These are phyloP conservation scores for Halocynthia roretzi DNA, from an alignment of 23 tunicate species.

Conservation along the genomic window DNA sequence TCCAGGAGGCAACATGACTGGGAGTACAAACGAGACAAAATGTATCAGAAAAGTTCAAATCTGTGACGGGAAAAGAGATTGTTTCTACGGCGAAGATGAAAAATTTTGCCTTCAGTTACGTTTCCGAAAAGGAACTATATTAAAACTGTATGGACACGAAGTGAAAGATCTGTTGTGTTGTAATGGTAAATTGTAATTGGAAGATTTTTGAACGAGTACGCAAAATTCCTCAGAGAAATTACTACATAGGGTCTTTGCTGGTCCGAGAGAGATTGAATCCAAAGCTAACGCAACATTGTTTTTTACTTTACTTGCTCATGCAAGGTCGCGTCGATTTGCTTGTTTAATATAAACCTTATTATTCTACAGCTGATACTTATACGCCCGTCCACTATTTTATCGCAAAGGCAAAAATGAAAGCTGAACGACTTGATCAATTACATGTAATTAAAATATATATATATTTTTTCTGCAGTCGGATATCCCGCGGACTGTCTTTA, in stretches of 20 bases:
- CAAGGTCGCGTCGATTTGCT: too few relatives aligned
- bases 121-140: too few relatives aligned
- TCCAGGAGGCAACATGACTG: not conserved
- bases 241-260: not conserved
- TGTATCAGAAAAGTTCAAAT: not conserved
- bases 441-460: too few relatives aligned
- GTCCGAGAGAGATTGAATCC: too few relatives aligned
- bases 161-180: not conserved
- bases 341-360: too few relatives aligned
- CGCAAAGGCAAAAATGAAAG: too few relatives aligned
- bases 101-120: not conserved
- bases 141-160: not conserved
- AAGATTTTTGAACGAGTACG: not conserved
- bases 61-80: constrained; percentile 6
- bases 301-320: too few relatives aligned
- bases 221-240: not conserved
- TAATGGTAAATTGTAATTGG: not conserved
- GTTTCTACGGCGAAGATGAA: constrained; percentile 3
- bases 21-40: not conserved
- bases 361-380: too few relatives aligned
- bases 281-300: too few relatives aligned
- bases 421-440: too few relatives aligned
- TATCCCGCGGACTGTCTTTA: constrained; percentile 11
- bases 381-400: too few relatives aligned
- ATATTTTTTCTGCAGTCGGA: not conserved